phyloP scores from a whole-genome alignment of 1,140 invertebrate genomes.

The Ooceraea biroi region DNA sequence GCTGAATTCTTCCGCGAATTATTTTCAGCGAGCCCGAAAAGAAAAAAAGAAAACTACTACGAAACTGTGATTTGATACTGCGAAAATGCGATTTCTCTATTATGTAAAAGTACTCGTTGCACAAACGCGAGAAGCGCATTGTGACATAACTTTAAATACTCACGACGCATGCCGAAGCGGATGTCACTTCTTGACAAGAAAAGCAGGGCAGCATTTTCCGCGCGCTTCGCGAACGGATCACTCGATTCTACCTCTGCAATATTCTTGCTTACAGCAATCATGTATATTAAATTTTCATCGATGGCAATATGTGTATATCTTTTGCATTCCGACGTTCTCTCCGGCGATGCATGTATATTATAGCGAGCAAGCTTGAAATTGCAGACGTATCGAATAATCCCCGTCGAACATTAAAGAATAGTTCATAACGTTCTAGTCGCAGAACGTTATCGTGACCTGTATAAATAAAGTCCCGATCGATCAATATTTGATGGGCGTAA shows the following conservation, averaged over 20 bases:
- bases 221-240: background rate
- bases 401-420: constrained; percentile 24
- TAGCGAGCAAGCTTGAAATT: constrained; percentile 8
- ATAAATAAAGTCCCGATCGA: constrained; percentile 36
- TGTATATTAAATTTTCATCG: constrained; percentile 52
- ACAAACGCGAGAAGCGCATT: background rate
- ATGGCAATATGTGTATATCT: background rate
- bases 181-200: constrained; percentile 20
- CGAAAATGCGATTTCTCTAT: background rate
- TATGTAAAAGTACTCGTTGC: background rate
- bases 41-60: constrained; percentile 1
- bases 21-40: background rate
- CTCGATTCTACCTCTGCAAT: background rate
- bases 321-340: constrained; percentile 5
- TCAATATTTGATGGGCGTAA: constrained; percentile 45
- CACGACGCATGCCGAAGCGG: background rate
- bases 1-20: background rate
- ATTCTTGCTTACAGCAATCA: constrained; percentile 11
- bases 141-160: background rate
- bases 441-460: constrained; percentile 25
- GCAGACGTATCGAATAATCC: constrained; percentile 16
- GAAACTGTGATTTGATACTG: background rate
- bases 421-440: background rate
- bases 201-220: constrained; percentile 35
- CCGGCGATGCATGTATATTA: constrained; percentile 23